Evolutionary conservation across 2,113 vertebrate species (phyloP).

Genomic region (Chrysochloris asiatica): DNA sequence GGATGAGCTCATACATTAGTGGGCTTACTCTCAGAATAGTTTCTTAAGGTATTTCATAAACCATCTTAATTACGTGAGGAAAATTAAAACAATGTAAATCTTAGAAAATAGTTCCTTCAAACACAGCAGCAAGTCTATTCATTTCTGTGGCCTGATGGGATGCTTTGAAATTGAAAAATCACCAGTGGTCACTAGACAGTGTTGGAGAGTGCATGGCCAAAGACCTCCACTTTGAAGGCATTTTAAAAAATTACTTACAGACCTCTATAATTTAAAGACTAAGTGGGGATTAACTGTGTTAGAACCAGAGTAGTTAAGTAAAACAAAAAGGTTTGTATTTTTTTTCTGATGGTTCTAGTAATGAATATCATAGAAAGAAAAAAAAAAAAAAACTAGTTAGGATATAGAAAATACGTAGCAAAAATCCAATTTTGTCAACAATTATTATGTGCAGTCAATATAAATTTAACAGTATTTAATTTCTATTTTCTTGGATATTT

Average conservation of each 20-base stretch:
- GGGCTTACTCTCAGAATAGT: not conserved
- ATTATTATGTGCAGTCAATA: not conserved
- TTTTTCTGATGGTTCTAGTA: not conserved
- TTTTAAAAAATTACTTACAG: conserved; percentile 94
- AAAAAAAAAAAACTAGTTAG: not conserved
- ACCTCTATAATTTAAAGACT: conserved; percentile 90
- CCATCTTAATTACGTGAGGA: not conserved
- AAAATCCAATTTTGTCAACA: not conserved
- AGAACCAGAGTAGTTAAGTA: too few relatives aligned
- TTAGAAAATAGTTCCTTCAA: not conserved
- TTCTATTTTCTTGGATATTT: too few relatives aligned
- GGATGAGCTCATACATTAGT: not conserved
- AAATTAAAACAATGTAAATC: not conserved
- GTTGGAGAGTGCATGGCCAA: conserved; percentile 94
- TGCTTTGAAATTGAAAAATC: not conserved
- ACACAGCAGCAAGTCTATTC: not conserved
- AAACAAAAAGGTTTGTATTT: not conserved
- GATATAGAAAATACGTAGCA: not conserved
- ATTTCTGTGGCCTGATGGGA: not conserved
- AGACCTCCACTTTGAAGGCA: conserved; percentile 91
- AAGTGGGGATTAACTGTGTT: conserved; percentile 67
- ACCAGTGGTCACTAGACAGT: conserved; percentile 89
- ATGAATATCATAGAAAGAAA: not conserved
- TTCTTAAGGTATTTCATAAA: not conserved
- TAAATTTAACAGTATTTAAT: not conserved